These are phyloP conservation scores for Cardiocondyla obscurior DNA, from an alignment of 1,140 invertebrate genomes.

Conservation along the genomic window DNA sequence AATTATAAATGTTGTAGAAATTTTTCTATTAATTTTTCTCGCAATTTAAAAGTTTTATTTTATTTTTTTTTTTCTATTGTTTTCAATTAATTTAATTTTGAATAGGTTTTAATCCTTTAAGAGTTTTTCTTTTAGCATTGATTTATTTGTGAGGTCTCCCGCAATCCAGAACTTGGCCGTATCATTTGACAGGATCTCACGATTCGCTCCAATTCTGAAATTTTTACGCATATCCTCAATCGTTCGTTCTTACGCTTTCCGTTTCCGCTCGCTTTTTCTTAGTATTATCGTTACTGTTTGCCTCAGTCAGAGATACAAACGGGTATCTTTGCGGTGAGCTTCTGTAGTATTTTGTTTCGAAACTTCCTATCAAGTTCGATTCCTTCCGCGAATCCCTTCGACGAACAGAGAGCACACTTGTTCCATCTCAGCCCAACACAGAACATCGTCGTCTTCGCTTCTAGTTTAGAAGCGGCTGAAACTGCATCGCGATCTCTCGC, in stretches of 20 bases:
- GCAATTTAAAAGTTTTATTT: background rate
- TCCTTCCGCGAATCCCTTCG: background rate
- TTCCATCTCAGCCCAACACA: background rate
- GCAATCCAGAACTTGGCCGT: background rate
- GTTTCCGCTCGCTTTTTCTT: background rate
- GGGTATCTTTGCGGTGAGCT: background rate
- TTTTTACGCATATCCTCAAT: slow-evolving; percentile 6
- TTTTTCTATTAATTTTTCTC: background rate
- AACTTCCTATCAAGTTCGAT: slow-evolving; percentile 48
- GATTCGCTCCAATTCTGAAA: slow-evolving; percentile 5
- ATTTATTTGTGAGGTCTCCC: background rate
- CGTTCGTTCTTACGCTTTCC: slow-evolving; percentile 6
- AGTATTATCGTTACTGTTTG: slow-evolving; percentile 28
- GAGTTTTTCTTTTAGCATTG: background rate
- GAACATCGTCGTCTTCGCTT: slow-evolving; percentile 30
- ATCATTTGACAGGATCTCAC: background rate
- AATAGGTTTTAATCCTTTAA: background rate
- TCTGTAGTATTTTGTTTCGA: slow-evolving; percentile 16
- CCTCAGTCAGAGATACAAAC: background rate
- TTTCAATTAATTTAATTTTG: background rate
- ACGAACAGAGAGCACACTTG: slow-evolving; percentile 6
- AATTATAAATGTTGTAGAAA: background rate
- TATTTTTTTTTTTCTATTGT: background rate
- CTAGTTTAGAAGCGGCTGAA: slow-evolving; percentile 21
- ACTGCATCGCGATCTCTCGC: slow-evolving; percentile 29